A percentile compares a stretch with the other conserved stretches of the same genome.
phyloP scores from a whole-genome alignment of 2,888 invertebrate species.

The Cenopis cana region DNA sequence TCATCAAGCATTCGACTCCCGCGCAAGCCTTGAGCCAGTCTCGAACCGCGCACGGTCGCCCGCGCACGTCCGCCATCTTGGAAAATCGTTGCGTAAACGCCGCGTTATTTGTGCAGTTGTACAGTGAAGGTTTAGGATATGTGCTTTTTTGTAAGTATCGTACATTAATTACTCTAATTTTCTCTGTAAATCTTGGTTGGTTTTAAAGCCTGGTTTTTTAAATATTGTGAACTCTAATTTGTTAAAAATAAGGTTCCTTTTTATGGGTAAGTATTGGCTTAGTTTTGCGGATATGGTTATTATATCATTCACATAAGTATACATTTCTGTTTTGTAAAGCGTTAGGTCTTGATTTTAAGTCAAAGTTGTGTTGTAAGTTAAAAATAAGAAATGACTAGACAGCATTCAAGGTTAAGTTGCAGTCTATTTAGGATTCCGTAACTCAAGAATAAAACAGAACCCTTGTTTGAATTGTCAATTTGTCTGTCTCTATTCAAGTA shows the following conservation, averaged over 20 bases:
- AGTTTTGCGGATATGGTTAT: not conserved
- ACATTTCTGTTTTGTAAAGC: not conserved
- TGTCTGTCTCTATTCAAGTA: not conserved
- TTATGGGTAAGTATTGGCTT: not conserved
- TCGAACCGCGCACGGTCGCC: conserved; percentile 53
- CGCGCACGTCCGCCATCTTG: conserved; percentile 46
- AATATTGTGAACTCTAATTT: not conserved
- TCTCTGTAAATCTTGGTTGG: not conserved
- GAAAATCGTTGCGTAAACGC: conserved; percentile 8
- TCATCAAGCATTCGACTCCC: conserved; percentile 56
- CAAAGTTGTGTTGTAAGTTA: not conserved
- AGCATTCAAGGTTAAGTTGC: not conserved
- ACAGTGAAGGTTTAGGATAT: conserved; percentile 50
- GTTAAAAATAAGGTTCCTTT: not conserved
- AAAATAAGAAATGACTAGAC: not conserved
- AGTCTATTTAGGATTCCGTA: not conserved
- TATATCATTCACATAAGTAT: not conserved
- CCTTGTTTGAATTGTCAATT: not conserved
- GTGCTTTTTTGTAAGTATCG: conserved; percentile 17
- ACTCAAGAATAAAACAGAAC: not conserved
- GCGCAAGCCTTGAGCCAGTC: conserved; percentile 57
- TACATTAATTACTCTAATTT: not conserved
- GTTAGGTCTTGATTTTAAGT: not conserved
- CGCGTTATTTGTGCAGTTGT: conserved; percentile 63
- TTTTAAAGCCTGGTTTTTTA: not conserved